Conservation (phyloP, 2,113 vertebrate genomes). For the Seriola aureovittata region DNA sequence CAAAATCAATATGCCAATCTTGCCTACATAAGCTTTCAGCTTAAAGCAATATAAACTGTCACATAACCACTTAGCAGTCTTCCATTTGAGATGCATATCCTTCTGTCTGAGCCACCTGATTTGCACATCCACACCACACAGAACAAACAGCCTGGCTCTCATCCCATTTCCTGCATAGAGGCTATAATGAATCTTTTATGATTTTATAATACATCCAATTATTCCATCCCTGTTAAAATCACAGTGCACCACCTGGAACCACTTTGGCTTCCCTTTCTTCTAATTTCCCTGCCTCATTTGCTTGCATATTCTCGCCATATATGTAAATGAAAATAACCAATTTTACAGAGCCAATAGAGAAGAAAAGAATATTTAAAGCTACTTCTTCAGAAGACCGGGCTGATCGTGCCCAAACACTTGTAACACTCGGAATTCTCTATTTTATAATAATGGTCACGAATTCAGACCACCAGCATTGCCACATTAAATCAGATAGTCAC, state of each 20-base stretch:
- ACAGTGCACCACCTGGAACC: conserved; percentile 80
- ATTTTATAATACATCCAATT: conserved; percentile 82
- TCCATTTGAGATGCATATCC: conserved; percentile 27
- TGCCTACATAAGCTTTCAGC: neutral
- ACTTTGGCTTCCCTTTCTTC: conserved; percentile 75
- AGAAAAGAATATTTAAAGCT: conserved; percentile 40
- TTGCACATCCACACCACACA: conserved; percentile 55
- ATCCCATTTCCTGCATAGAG: conserved; percentile 73
- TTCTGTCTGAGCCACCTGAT: conserved; percentile 46
- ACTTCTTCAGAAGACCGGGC: neutral
- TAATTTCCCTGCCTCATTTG: conserved; percentile 71
- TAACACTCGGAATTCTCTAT: conserved; percentile 22
- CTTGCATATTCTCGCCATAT: conserved; percentile 60
- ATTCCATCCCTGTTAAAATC: conserved; percentile 77
- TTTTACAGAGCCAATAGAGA: conserved; percentile 37
- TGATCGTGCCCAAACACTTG: conserved; percentile 31
- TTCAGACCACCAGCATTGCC: neutral
- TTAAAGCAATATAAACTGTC: conserved; percentile 43
- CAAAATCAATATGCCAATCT: neutral
- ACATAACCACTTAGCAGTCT: conserved; percentile 39
- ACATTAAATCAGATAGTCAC: conserved; percentile 25
- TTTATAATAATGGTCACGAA: conserved; percentile 25
- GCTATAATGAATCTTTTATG: conserved; percentile 81
- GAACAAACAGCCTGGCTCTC: conserved; percentile 69
- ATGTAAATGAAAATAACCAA: conserved; percentile 71